A percentile compares a stretch with the other conserved stretches of the same genome.
These are phyloP conservation scores for Leptinotarsa lineolata DNA, from an alignment of 1,140 invertebrate genomes.

Conservation along the genomic window DNA sequence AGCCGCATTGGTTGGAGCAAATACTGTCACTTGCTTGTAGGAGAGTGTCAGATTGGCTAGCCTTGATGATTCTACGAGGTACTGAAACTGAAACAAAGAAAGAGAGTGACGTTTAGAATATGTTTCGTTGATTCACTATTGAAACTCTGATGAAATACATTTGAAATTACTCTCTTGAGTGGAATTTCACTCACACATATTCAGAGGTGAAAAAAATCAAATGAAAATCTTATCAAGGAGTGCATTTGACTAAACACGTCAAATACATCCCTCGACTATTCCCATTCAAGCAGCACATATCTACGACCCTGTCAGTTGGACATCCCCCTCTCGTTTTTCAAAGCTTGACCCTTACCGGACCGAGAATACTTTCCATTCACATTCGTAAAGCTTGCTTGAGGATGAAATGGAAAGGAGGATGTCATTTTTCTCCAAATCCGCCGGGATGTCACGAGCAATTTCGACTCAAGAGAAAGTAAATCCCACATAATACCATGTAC, in stretches of 20 bases:
- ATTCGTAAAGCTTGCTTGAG: background rate
- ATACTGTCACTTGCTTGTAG: conserved; percentile 72
- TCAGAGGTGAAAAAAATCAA: too few relatives aligned
- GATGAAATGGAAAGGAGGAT: conserved; percentile 3
- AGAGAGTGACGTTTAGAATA: background rate
- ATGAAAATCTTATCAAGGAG: too few relatives aligned
- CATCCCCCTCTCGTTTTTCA: too few relatives aligned
- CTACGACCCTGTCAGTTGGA: too few relatives aligned
- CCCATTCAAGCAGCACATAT: too few relatives aligned
- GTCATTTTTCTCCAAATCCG: conserved; percentile 25
- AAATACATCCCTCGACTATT: too few relatives aligned
- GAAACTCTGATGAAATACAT: too few relatives aligned
- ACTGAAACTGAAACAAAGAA: conserved; percentile 72
- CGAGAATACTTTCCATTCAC: conserved; percentile 11
- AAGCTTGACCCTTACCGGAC: background rate
- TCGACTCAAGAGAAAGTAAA: conserved; percentile 23
- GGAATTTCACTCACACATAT: too few relatives aligned
- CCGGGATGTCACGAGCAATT: conserved; percentile 22
- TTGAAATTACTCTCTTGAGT: too few relatives aligned
- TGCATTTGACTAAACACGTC: too few relatives aligned
- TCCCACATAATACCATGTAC: conserved; percentile 20
- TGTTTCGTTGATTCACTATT: too few relatives aligned
- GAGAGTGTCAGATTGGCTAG: conserved; percentile 70
- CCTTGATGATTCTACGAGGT: conserved; percentile 67
- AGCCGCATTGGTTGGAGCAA: conserved; percentile 78